Base-by-base conservation (phyloP, 2,113 vertebrate species). In the Corythornis madagascariensis region DNA sequence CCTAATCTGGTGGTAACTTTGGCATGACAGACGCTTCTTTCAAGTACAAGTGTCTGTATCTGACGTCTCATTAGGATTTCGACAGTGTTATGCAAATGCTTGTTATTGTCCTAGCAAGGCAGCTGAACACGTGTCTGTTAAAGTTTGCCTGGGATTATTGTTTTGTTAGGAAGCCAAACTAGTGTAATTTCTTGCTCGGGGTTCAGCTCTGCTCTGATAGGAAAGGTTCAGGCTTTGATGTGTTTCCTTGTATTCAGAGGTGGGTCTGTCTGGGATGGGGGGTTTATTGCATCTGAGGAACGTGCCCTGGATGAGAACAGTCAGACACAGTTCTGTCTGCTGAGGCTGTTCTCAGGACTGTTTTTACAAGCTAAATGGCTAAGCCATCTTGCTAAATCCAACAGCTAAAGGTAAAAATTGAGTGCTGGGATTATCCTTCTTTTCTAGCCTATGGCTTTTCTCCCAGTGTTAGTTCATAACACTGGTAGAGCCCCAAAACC, bases 1-100 rank as follows among this genome's bases (percentile, higher is more conserved):
- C 87, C 75, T 83, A 61, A 94, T 80, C 77, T 35, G 29, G n/a
- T 76, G 94, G 78, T 43, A 72, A 52, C 25, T 57, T 15, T 93
- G 86, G 47, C 17, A 4, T 75, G 60, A 61, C 42, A 60, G 70
- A 16, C 1, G 1, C 24, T 50, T 69, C 80, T 86, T 93, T 60
- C 73, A 90, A 60, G 70, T 40, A 50, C 74, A 53, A 80, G 47
- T 82, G 77, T 65, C 72, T 82, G 35, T 26, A 31, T 83, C 75
- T 87, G 71, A 70, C 25, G 4, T 64, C 71, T 73, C 71, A 7
- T 55, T 38, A 55, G 70, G 63, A 28, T 95, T 96, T 94, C 87
- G 33, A 25, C 67, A 43, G 55, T 0, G 1, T 91, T 77, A 24
- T 79, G 91, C 57, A 89, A 85, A 87, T 43, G 29, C 19, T 43